phyloP scores from a whole-genome alignment of 2,113 vertebrate genomes.

The Micromys minutus region DNA sequence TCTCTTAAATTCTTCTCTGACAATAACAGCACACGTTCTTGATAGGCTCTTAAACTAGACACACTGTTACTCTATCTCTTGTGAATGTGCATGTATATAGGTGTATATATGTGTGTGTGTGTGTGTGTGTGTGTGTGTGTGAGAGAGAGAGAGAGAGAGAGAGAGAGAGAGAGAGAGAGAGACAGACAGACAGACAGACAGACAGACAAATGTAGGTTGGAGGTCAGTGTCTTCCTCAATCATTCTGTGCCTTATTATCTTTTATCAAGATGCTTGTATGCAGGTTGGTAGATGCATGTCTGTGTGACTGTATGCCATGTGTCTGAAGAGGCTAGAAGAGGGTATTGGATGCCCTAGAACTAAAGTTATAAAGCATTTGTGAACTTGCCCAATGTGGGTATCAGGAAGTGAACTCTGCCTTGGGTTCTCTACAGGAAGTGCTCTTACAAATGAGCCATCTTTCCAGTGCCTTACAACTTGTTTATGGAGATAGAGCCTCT shows the following conservation, averaged over 20 bases:
- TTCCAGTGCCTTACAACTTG: neutral
- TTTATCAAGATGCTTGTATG: neutral
- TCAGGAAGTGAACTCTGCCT: neutral
- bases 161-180: no score
- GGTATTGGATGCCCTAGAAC: neutral
- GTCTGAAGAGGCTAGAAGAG: neutral
- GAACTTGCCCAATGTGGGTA: neutral
- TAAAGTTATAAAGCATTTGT: neutral
- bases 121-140: neutral
- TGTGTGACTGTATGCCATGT: neutral
- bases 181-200: no score
- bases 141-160: no score
- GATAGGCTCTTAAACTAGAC: no score
- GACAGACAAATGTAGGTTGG: no score
- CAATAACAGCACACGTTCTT: neutral
- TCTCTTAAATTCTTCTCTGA: constrained; percentile 32
- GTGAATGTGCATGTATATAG: neutral
- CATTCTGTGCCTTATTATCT: neutral
- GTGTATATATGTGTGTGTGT: neutral
- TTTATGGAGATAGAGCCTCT: neutral
- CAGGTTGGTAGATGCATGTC: no score
- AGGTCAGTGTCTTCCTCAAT: neutral
- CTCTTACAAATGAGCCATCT: neutral
- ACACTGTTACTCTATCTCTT: no score
- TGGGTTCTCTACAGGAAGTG: neutral